A percentile compares a stretch with the other conserved stretches of the same genome.
phyloP scores from a whole-genome alignment of 2,113 vertebrate species.

The Bubo scandiacus region DNA sequence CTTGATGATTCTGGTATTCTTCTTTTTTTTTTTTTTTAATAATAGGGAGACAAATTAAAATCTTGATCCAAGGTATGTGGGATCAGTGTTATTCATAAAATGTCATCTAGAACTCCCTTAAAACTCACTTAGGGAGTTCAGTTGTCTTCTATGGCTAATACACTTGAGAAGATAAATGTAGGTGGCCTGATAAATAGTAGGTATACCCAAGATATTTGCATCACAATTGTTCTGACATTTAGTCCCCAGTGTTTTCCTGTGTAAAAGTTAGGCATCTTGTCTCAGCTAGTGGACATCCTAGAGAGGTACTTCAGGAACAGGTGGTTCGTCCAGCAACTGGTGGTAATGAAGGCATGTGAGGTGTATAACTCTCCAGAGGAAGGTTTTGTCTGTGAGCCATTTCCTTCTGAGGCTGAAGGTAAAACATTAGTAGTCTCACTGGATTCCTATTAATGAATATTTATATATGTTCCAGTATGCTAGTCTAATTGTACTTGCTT shows the following conservation, averaged over 20 bases:
- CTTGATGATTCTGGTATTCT: background rate
- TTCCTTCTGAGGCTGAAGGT: background rate
- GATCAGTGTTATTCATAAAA: background rate
- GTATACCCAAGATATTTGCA: background rate
- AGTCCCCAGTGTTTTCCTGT: background rate
- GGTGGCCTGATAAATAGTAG: background rate
- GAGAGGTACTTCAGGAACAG: accelerated
- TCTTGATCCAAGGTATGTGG: background rate
- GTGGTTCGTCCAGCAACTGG: background rate
- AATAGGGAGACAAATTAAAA: background rate
- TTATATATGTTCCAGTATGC: background rate
- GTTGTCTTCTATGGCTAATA: background rate
- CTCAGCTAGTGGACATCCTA: background rate
- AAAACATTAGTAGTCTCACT: background rate
- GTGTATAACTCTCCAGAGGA: background rate
- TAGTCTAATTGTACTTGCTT: background rate
- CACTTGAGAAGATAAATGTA: background rate
- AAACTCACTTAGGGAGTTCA: background rate
- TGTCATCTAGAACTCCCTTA: background rate
- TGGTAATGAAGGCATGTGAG: background rate
- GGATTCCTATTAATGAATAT: background rate
- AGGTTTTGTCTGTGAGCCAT: background rate
- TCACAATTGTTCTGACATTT: background rate
- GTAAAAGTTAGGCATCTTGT: background rate
- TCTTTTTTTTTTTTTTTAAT: background rate